These are phyloP conservation scores for Agelastica alni DNA, from an alignment of 2,888 invertebrate species.

Conservation along the genomic window DNA sequence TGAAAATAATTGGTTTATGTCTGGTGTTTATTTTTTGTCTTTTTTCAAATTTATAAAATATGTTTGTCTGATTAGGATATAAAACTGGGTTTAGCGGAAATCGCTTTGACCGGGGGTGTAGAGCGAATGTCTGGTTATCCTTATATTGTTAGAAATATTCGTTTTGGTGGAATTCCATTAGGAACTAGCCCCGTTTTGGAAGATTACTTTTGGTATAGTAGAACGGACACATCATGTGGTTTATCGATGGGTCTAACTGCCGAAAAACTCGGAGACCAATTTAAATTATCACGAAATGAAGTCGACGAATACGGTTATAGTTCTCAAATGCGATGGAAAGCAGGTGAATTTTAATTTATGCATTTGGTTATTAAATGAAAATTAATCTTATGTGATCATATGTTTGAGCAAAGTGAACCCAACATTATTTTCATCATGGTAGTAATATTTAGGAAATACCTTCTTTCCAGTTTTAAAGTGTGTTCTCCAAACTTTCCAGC, in stretches of 20 bases:
- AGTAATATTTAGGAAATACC: too few relatives aligned
- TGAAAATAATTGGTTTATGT: too few relatives aligned
- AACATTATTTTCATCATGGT: too few relatives aligned
- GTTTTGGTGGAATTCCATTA: conserved; percentile 89
- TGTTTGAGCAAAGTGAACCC: too few relatives aligned
- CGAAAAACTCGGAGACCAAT: conserved; percentile 88
- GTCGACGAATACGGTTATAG: conserved; percentile 83
- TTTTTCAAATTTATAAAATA: too few relatives aligned
- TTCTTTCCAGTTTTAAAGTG: too few relatives aligned
- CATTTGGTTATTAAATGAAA: conserved; percentile 44
- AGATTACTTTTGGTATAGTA: conserved; percentile 86
- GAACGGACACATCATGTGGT: conserved; percentile 87
- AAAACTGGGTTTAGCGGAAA: conserved; percentile 76
- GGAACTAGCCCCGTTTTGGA: conserved; percentile 80
- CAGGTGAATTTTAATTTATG: conserved; percentile 58
- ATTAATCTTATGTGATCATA: background rate
- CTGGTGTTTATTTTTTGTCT: too few relatives aligned
- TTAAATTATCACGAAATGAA: conserved; percentile 77
- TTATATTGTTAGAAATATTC: conserved; percentile 78
- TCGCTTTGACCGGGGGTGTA: conserved; percentile 88
- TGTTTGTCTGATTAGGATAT: too few relatives aligned
- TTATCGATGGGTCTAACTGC: conserved; percentile 96
- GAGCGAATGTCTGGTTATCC: conserved; percentile 97
- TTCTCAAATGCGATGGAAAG: conserved; percentile 88
- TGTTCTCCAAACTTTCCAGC: too few relatives aligned